A percentile compares a stretch with the other conserved stretches of the same genome.
Evolutionary conservation across 2,113 vertebrate genomes (phyloP).

Genomic region (Paramormyrops kingsleyae): DNA sequence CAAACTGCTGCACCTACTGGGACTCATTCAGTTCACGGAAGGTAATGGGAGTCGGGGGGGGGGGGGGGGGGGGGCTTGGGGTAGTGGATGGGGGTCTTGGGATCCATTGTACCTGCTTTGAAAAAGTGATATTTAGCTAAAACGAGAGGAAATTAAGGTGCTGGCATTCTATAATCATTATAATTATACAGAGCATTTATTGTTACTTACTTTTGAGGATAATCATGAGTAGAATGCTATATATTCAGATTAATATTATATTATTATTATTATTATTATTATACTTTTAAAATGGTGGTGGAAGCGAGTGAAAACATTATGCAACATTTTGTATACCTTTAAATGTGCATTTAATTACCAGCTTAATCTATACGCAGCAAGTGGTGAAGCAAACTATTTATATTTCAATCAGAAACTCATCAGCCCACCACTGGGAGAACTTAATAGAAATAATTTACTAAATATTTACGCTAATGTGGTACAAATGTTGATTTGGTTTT

Average conservation of each 20-base stretch:
- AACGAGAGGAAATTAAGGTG: neutral
- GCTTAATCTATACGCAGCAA: neutral
- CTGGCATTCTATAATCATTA: neutral
- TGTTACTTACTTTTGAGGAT: neutral
- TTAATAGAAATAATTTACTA: neutral
- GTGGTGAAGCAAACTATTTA: neutral
- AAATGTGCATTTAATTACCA: neutral
- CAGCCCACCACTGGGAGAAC: neutral
- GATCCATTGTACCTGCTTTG: neutral
- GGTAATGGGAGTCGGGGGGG: conserved; percentile 66
- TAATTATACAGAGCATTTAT: neutral
- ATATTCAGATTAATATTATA: neutral
- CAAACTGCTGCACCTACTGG: conserved; percentile 95
- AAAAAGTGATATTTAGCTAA: neutral
- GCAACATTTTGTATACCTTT: neutral
- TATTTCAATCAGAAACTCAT: neutral
- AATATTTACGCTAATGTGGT: neutral
- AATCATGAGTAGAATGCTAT: neutral
- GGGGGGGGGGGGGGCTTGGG: neutral
- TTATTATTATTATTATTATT: neutral
- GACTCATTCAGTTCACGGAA: conserved; percentile 97
- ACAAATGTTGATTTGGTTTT: neutral
- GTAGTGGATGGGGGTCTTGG: too few species aligned
- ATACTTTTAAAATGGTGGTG: neutral
- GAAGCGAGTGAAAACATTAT: neutral